Conservation (phyloP, 1,140 invertebrate genomes). For the Drosophila truncata region DNA sequence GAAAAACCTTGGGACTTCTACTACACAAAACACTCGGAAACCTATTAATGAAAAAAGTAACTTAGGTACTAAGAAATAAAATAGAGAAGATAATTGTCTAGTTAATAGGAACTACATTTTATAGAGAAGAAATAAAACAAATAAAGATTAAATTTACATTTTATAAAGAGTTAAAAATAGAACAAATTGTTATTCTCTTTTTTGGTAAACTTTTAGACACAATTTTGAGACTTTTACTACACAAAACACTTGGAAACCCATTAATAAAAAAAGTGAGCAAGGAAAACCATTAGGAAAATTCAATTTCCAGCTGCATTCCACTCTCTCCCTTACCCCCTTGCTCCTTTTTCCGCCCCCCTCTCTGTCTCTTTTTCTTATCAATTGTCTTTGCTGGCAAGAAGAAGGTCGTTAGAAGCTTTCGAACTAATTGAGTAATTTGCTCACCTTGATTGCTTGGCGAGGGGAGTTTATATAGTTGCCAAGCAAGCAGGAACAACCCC, state of each 20-base stretch:
- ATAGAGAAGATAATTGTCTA: not conserved
- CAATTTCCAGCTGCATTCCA: not conserved
- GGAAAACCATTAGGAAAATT: slow-evolving; percentile 3
- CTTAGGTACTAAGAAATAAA: not conserved
- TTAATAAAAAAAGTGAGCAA: not conserved
- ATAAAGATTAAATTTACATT: too few species aligned
- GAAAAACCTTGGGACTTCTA: too few species aligned
- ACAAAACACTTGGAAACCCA: not conserved
- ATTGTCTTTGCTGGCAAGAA: slow-evolving; percentile 16
- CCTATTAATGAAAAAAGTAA: not conserved
- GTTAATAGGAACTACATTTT: not conserved
- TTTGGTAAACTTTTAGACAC: too few species aligned
- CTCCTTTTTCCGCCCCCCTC: not conserved
- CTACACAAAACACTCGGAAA: not conserved
- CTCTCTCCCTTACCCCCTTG: not conserved
- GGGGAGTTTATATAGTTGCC: slow-evolving; percentile 33
- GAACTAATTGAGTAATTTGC: slow-evolving; percentile 69
- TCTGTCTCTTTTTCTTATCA: slow-evolving; percentile 7
- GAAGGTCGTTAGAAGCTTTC: slow-evolving; percentile 34
- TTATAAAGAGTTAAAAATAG: too few species aligned
- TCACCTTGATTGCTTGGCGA: slow-evolving; percentile 51
- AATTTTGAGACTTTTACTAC: too few species aligned
- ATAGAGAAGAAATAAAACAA: not conserved
- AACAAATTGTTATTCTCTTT: too few species aligned
- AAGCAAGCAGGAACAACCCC: not conserved